Evolutionary conservation across 1,140 invertebrate genomes (phyloP).

Genomic region (Drosophila kohkoa): DNA sequence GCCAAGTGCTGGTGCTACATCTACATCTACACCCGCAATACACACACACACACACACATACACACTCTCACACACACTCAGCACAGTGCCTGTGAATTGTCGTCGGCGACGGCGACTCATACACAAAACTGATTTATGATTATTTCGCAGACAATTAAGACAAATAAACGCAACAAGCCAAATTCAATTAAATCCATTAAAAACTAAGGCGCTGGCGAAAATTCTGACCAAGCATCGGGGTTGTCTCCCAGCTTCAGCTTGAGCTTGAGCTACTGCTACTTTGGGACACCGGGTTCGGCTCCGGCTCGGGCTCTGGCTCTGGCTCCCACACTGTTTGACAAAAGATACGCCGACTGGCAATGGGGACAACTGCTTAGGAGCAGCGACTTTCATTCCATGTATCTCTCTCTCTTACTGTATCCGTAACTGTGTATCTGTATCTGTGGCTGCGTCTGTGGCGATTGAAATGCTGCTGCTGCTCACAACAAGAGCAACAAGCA

Average conservation of each 20-base stretch:
- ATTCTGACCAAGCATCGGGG: conserved; percentile 20
- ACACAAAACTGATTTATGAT: conserved; percentile 81
- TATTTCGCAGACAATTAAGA: conserved; percentile 84
- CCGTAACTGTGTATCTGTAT: conserved; percentile 20
- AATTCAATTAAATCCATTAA: conserved; percentile 84
- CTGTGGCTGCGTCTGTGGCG: conserved; percentile 28
- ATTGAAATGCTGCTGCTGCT: conserved; percentile 48
- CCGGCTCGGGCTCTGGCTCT: no score
- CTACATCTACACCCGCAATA: conserved; percentile 34
- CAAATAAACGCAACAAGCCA: conserved; percentile 80
- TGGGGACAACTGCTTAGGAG: conserved; percentile 17
- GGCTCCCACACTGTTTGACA: conserved; percentile 39
- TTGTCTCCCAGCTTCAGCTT: background rate
- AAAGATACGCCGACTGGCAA: conserved; percentile 17
- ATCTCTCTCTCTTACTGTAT: background rate
- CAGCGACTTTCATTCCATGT: conserved; percentile 1
- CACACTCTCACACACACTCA: background rate
- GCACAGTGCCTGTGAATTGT: conserved; percentile 51
- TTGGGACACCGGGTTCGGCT: background rate
- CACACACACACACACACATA: conserved; percentile 25
- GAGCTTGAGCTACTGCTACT: background rate
- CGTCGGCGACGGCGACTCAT: conserved; percentile 26
- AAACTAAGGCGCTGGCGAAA: conserved; percentile 58
- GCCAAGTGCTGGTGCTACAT: conserved; percentile 73
- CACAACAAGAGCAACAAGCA: conserved; percentile 8